Conservation (phyloP, 2,888 invertebrate genomes). For the Leptura quadrifasciata region DNA sequence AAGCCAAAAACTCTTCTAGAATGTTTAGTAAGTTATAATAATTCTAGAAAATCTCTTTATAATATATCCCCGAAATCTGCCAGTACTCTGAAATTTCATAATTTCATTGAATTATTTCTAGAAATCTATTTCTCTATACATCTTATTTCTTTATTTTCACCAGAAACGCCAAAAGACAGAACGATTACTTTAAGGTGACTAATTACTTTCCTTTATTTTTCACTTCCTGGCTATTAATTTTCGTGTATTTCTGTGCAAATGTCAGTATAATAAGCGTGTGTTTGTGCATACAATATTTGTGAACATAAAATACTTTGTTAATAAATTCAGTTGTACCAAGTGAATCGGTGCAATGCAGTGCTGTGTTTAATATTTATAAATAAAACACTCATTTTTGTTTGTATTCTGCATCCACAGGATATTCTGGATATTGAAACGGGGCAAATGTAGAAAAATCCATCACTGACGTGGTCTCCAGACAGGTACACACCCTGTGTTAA, state of each 20-base stretch:
- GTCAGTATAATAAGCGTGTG: background rate
- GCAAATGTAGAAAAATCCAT: slow-evolving; percentile 46
- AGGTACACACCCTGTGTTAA: slow-evolving; percentile 65
- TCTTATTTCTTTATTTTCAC: too few relatives aligned
- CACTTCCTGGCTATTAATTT: background rate
- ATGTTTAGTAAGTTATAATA: too few relatives aligned
- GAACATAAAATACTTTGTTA: slow-evolving; percentile 4
- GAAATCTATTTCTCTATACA: too few relatives aligned
- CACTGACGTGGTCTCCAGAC: slow-evolving; percentile 62
- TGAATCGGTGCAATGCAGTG: slow-evolving; percentile 25
- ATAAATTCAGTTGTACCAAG: background rate
- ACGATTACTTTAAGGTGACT: too few relatives aligned
- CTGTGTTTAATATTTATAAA: slow-evolving; percentile 25
- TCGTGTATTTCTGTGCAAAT: background rate
- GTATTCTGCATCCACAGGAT: slow-evolving; percentile 59
- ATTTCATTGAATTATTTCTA: too few relatives aligned
- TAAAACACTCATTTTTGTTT: slow-evolving; percentile 21
- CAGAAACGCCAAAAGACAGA: too few relatives aligned
- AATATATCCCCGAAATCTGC: too few relatives aligned
- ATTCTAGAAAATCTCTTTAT: too few relatives aligned
- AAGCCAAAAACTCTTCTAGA: too few relatives aligned
- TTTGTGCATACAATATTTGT: slow-evolving; percentile 5
- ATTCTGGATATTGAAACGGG: slow-evolving; percentile 49
- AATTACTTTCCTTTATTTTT: background rate
- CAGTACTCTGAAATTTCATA: too few relatives aligned